A percentile compares a stretch with the other conserved stretches of the same genome.
Evolutionary conservation across 2,113 vertebrate species (phyloP).

Genomic region (Prinia subflava): DNA sequence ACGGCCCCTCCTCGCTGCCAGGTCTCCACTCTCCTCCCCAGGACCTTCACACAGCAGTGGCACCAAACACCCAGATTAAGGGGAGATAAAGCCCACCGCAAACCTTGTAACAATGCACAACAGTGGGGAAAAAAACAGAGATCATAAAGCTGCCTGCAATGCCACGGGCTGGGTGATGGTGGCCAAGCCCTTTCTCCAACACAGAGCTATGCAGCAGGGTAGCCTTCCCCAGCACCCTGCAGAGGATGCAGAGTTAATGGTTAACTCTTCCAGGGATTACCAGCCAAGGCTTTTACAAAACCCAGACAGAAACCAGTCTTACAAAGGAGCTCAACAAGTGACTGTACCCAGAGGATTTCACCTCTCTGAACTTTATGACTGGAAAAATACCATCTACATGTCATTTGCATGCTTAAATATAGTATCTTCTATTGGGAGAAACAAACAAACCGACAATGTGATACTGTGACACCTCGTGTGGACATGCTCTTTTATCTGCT

Average conservation of each 20-base stretch:
- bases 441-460: constrained; percentile 60
- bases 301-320: background rate
- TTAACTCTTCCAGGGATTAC: background rate
- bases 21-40: background rate
- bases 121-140: background rate
- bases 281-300: background rate
- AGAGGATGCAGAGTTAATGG: constrained; percentile 53
- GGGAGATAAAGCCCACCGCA: background rate
- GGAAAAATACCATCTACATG: constrained; percentile 77
- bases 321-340: constrained; percentile 14
- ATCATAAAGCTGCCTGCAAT: background rate
- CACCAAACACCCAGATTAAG: background rate
- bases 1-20: background rate
- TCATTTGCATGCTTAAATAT: constrained; percentile 80
- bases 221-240: background rate
- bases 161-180: background rate
- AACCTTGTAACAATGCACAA: background rate
- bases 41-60: background rate
- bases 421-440: constrained; percentile 70
- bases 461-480: constrained; percentile 38
- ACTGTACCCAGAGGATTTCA: constrained; percentile 34
- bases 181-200: background rate
- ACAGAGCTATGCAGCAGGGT: background rate
- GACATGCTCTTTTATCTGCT: constrained; percentile 54
- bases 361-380: constrained; percentile 68